These are phyloP conservation scores for Brachyptera risi DNA, from an alignment of 2,888 invertebrate genomes.

Conservation along the genomic window DNA sequence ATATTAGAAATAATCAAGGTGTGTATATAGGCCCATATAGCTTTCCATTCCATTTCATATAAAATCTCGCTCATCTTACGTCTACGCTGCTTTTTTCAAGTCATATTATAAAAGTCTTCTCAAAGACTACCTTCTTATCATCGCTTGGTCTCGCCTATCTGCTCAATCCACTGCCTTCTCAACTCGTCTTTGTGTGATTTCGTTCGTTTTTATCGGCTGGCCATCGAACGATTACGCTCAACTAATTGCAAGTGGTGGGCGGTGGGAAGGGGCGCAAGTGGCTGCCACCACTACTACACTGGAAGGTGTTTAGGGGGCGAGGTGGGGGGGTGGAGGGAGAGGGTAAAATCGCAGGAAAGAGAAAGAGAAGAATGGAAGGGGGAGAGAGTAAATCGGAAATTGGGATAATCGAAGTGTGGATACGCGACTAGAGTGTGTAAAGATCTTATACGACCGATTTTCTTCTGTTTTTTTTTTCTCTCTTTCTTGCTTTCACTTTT, in stretches of 20 bases:
- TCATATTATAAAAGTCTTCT: no score
- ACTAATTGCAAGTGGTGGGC: conserved; percentile 6
- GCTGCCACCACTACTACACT: background rate
- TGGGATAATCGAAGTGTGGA: conserved; percentile 28
- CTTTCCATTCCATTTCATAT: no score
- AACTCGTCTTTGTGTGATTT: background rate
- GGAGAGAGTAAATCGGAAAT: conserved; percentile 29
- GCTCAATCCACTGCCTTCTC: no score
- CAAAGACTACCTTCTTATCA: no score
- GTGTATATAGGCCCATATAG: no score
- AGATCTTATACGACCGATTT: background rate
- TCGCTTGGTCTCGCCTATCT: no score
- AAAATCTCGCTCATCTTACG: no score
- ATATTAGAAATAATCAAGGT: no score
- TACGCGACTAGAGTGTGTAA: conserved; percentile 24
- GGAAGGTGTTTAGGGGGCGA: background rate
- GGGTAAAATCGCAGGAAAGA: background rate
- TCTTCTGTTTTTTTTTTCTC: background rate
- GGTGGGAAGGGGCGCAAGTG: background rate
- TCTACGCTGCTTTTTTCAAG: no score
- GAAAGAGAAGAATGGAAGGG: background rate
- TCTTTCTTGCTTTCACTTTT: background rate
- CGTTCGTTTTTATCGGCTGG: conserved; percentile 11
- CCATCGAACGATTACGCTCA: conserved; percentile 13
- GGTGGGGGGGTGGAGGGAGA: background rate